phyloP scores from a whole-genome alignment of 1,140 invertebrate genomes.

The Pectinophora gossypiella region DNA sequence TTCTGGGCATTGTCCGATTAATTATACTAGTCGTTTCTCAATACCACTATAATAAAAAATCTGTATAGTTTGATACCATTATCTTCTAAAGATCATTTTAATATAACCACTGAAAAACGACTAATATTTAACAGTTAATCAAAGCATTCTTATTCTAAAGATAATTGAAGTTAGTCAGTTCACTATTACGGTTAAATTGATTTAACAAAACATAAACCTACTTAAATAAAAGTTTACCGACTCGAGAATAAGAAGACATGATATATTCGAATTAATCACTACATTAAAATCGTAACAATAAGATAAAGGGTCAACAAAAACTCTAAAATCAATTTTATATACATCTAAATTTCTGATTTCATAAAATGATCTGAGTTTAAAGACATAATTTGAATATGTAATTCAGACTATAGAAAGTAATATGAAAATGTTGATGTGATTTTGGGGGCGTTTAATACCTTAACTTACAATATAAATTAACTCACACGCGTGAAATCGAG shows the following conservation, averaged over 20 bases:
- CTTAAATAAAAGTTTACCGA: slow-evolving; percentile 16
- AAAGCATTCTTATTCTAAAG: slow-evolving; percentile 21
- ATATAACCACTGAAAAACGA: background rate
- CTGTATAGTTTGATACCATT: background rate
- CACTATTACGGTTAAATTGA: slow-evolving; percentile 38
- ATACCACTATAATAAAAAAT: background rate
- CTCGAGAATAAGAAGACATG: slow-evolving; percentile 16
- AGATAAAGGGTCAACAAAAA: slow-evolving; percentile 48
- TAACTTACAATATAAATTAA: no score
- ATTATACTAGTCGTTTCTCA: background rate
- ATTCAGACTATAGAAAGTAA: no score
- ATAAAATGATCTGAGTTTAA: no score
- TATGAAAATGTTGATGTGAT: no score
- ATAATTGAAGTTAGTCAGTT: slow-evolving; percentile 36
- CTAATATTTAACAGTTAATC: slow-evolving; percentile 16
- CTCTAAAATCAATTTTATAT: slow-evolving; percentile 49
- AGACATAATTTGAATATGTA: no score
- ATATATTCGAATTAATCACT: slow-evolving; percentile 41
- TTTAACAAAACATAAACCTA: slow-evolving; percentile 40
- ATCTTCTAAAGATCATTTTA: background rate
- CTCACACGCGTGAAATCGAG: no score
- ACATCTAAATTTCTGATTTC: slow-evolving; percentile 37
- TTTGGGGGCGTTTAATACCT: no score
- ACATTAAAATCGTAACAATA: slow-evolving; percentile 39
- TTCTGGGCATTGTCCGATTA: slow-evolving; percentile 25